Percentiles rank a stretch among this genome's conserved stretches.
Conservation (phyloP, 1,140 invertebrate genomes). For the Brachionus angularis region DNA sequence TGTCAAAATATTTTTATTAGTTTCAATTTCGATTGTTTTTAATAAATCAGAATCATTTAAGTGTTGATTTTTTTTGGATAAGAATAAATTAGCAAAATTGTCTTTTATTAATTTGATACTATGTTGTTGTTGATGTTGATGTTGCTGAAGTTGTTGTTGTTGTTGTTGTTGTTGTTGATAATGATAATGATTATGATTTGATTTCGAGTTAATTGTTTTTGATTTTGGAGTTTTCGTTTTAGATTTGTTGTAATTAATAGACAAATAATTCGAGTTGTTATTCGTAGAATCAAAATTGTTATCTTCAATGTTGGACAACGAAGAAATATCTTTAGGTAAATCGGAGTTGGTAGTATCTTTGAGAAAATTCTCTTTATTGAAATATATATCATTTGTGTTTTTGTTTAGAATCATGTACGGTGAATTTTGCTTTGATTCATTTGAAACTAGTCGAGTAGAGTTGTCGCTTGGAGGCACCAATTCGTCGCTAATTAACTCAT, state of each 20-base stretch:
- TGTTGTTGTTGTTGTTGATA: no score
- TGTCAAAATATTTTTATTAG: slow-evolving; percentile 10
- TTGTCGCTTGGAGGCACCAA: no score
- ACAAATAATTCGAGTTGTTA: neutral
- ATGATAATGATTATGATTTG: no score
- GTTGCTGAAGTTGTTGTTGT: no score
- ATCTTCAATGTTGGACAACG: slow-evolving; percentile 28
- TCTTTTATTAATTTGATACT: slow-evolving; percentile 18
- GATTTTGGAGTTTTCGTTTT: no score
- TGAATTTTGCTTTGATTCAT: neutral
- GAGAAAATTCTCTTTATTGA: slow-evolving; percentile 33
- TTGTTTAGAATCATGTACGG: slow-evolving; percentile 27
- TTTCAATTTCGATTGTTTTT: slow-evolving; percentile 19
- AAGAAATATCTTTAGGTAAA: slow-evolving; percentile 11
- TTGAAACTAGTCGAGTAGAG: neutral
- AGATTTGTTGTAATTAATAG: neutral
- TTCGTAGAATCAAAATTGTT: slow-evolving; percentile 25
- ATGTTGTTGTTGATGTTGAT: slow-evolving; percentile 20
- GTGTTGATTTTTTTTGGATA: slow-evolving; percentile 12
- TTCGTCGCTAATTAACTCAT: slow-evolving; percentile 11
- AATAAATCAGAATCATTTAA: neutral
- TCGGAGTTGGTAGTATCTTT: slow-evolving; percentile 6
- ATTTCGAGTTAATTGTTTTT: no score
- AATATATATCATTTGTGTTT: slow-evolving; percentile 29
- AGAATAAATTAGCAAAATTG: slow-evolving; percentile 36